A percentile compares a stretch with the other conserved stretches of the same genome.
phyloP scores from a whole-genome alignment of 2,797 vertebrate species.

The Crossoptilon crossoptilon region DNA sequence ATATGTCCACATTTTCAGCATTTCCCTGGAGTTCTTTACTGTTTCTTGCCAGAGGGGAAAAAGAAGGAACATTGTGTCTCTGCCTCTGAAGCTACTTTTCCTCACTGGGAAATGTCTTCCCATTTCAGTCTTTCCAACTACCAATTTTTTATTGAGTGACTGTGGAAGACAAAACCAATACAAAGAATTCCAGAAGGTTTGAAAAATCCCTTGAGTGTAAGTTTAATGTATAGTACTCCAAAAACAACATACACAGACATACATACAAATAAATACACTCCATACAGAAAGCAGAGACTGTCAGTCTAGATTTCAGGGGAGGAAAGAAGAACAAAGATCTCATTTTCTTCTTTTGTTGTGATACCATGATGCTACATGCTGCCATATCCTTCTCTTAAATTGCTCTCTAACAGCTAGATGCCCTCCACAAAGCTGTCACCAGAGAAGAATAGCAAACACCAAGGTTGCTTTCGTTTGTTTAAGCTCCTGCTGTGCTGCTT shows the following conservation, averaged over 20 bases:
- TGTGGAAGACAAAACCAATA: background rate
- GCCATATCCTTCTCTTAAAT: constrained; percentile 57
- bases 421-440: constrained; percentile 50
- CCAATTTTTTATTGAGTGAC: constrained; percentile 40
- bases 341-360: constrained; percentile 56
- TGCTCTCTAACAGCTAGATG: constrained; percentile 60
- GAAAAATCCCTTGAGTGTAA: background rate
- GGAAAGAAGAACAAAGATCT: constrained; percentile 8
- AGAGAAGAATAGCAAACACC: constrained; percentile 53
- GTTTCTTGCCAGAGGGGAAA: background rate
- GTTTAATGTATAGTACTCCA: background rate
- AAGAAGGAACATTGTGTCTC: background rate
- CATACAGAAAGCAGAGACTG: constrained; percentile 9
- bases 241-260: background rate
- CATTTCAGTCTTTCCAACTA: constrained; percentile 46
- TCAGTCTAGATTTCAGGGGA: constrained; percentile 51
- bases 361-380: background rate
- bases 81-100: background rate
- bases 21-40: background rate
- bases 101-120: constrained; percentile 3
- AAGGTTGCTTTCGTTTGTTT: constrained; percentile 61
- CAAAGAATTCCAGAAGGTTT: constrained; percentile 39
- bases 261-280: constrained; percentile 17
- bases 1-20: background rate
- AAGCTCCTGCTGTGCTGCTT: constrained; percentile 64